Base-by-base conservation (phyloP, 2,797 vertebrate genomes). In the Sciaenops ocellatus region DNA sequence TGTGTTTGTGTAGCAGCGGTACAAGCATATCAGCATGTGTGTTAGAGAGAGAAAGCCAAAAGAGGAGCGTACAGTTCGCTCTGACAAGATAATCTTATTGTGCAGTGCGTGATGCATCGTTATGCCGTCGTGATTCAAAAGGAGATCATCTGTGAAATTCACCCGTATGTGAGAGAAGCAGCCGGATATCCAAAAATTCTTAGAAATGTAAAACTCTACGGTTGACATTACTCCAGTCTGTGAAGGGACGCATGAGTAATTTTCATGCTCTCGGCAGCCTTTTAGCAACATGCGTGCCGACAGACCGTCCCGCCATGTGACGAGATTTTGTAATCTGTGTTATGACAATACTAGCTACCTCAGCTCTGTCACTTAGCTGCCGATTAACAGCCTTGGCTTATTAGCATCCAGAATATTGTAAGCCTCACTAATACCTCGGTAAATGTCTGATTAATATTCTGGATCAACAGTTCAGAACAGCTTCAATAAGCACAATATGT, bases 141-240 rank as follows among this genome's bases (percentile, higher is more conserved):
- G 28, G 6, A 76, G 67, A 66, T 67, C 54, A 69, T 52, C 52
- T 70, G 63, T 47, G 48, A 41, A 42, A 41, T 52, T 59, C 15
- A 52, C 26, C 12, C 15, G 41, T 54, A 28, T 30, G 41, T 46
- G 22, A 44, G 60, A 70, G 54, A 69, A 54, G 51, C 20, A 38
- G 6, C 10, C 44, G 6, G 13, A 55, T 16, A 24, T 46, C 6
- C 48, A 52, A 59, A 59, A 69, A 1, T 8, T 28, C n/a, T 38
- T n/a, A 41, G 48, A 16, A 34, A 28, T 62, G 8, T 38, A 17
- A 54, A 54, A 28, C 9, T 68, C 15, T 30, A 6, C 11, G n/a
- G 11, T 26, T 24, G n/a, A 57, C 57, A 22, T 63, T 10, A 41
- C 18, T 69, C 9, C 17, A 20, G 6, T 22, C 30, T 63, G 44